A percentile compares a stretch with the other conserved stretches of the same genome.
Evolutionary conservation across 2,888 invertebrate genomes (phyloP).

Genomic region (Horisme vitalbata): DNA sequence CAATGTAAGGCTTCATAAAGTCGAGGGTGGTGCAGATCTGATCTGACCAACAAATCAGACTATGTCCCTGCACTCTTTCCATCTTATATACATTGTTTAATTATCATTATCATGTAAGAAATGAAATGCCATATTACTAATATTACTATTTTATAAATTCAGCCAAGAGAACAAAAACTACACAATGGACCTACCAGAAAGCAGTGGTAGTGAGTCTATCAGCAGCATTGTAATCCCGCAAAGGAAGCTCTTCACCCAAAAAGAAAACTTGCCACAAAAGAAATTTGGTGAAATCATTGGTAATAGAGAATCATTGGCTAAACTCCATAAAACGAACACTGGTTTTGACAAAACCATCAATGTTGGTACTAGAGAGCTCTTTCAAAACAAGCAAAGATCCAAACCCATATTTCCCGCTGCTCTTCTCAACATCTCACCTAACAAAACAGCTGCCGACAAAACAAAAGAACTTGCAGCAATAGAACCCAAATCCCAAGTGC

Average conservation of each 20-base stretch:
- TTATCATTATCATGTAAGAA: too few species aligned
- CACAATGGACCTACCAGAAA: conserved; percentile 62
- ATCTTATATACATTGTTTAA: too few species aligned
- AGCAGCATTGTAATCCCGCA: conserved; percentile 68
- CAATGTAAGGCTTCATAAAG: too few species aligned
- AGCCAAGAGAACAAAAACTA: conserved; percentile 45
- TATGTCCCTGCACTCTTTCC: too few species aligned
- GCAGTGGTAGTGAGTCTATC: conserved; percentile 70
- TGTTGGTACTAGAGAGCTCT: conserved; percentile 54
- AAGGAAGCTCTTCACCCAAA: conserved; percentile 60
- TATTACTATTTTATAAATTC: conserved; percentile 2
- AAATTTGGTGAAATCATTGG: conserved; percentile 50
- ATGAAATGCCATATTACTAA: too few species aligned
- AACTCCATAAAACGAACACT: conserved; percentile 46
- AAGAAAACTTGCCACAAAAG: conserved; percentile 50
- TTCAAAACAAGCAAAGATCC: conserved; percentile 46
- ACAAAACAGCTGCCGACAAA: conserved; percentile 55
- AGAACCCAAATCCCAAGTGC: conserved; percentile 46
- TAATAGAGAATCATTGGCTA: conserved; percentile 51
- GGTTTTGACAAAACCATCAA: conserved; percentile 47
- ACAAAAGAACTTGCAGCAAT: conserved; percentile 45
- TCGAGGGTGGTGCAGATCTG: too few species aligned
- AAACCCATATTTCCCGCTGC: conserved; percentile 60
- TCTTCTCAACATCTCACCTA: conserved; percentile 55
- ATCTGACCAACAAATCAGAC: too few species aligned